A percentile compares a stretch with the other conserved stretches of the same genome.
These are phyloP conservation scores for Zeuzera pyrina DNA, from an alignment of 2,888 invertebrate genomes.

Conservation along the genomic window DNA sequence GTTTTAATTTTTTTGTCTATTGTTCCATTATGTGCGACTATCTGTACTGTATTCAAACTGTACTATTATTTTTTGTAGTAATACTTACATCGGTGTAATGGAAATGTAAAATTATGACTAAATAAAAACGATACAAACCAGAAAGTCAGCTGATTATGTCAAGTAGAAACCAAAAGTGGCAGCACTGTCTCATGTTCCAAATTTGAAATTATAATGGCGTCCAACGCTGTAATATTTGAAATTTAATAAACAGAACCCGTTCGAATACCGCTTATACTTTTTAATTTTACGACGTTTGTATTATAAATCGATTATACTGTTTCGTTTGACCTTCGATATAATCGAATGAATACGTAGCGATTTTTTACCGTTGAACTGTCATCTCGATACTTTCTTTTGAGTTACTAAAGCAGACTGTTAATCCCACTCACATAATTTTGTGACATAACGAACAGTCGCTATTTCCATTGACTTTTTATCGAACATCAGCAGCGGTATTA, in stretches of 20 bases:
- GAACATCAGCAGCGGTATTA: not conserved
- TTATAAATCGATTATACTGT: no score
- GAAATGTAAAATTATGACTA: no score
- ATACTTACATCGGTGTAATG: no score
- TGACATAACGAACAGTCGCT: conserved; percentile 15
- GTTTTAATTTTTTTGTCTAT: no score
- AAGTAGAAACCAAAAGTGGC: conserved; percentile 39
- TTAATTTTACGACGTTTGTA: conserved; percentile 66
- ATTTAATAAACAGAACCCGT: conserved; percentile 58
- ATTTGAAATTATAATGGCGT: conserved; percentile 66
- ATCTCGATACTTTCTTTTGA: conserved; percentile 22
- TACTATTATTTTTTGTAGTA: no score
- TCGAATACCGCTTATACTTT: conserved; percentile 64
- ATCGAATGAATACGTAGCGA: conserved; percentile 56
- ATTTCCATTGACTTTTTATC: no score
- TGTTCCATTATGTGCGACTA: no score
- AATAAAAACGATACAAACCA: not conserved
- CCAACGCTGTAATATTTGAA: conserved; percentile 60
- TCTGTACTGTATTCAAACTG: no score
- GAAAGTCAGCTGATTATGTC: conserved; percentile 11
- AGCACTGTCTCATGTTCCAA: conserved; percentile 25
- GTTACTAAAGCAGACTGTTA: conserved; percentile 35
- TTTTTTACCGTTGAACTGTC: no score
- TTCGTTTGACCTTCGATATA: conserved; percentile 61
- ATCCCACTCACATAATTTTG: conserved; percentile 7